A percentile compares a stretch with the other conserved stretches of the same genome.
Conservation (phyloP, 2,888 invertebrate genomes). For the Amblyjoppa proteus region DNA sequence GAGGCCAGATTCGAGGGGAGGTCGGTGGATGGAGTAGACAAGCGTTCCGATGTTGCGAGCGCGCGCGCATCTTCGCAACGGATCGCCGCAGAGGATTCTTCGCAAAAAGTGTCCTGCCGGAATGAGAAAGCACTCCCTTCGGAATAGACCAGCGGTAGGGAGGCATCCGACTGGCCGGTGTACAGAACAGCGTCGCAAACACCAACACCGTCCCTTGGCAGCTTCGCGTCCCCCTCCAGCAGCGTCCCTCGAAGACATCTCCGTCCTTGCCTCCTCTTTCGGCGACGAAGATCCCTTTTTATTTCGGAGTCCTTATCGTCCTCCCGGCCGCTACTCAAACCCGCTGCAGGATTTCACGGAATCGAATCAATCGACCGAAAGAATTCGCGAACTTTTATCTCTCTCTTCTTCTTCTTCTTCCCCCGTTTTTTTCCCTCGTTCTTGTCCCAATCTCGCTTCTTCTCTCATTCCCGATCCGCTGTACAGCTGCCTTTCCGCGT, state of each 20-base stretch:
- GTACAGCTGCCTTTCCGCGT: constrained; percentile 10
- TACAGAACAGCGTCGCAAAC: constrained; percentile 8
- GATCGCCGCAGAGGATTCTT: constrained; percentile 38
- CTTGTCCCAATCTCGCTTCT: background rate
- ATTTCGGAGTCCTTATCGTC: constrained; percentile 56
- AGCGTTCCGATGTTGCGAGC: constrained; percentile 29
- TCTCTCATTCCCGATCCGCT: constrained; percentile 19
- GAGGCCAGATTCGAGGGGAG: constrained; percentile 17
- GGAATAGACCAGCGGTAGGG: background rate
- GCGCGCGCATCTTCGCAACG: background rate
- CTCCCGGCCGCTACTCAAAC: constrained; percentile 47
- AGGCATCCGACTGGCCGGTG: background rate
- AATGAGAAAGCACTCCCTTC: constrained; percentile 53
- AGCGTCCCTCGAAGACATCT: constrained; percentile 4
- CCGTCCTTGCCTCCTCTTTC: constrained; percentile 16
- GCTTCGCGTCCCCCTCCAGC: constrained; percentile 7
- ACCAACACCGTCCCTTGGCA: constrained; percentile 15
- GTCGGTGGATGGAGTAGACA: background rate
- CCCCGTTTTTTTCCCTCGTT: background rate
- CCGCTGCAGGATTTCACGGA: constrained; percentile 43
- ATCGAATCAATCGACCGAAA: constrained; percentile 62
- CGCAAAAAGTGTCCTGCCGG: constrained; percentile 33
- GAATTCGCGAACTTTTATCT: constrained; percentile 44
- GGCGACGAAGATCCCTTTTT: constrained; percentile 31
- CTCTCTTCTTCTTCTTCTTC: constrained; percentile 23